Conservation (phyloP, 2,888 invertebrate genomes). For the Hypolimnas misippus region DNA sequence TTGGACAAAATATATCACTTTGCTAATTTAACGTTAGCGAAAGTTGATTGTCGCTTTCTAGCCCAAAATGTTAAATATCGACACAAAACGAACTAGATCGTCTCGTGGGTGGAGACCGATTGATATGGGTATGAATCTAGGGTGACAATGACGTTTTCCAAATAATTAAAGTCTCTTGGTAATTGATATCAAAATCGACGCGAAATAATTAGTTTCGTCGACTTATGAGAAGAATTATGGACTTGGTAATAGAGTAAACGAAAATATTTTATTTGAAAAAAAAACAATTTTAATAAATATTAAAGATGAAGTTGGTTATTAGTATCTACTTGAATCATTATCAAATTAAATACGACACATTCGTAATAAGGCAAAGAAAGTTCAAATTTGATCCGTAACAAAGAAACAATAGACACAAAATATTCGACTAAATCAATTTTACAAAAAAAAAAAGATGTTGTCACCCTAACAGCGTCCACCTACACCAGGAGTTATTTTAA, state of each 20-base stretch:
- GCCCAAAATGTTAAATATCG: conserved; percentile 52
- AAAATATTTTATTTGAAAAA: too few relatives aligned
- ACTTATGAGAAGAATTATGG: too few relatives aligned
- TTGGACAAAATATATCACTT: conserved; percentile 38
- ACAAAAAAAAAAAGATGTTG: neutral
- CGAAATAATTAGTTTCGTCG: too few relatives aligned
- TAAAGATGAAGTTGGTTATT: too few relatives aligned
- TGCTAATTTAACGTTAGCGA: conserved; percentile 52
- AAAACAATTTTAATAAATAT: too few relatives aligned
- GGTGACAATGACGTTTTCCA: neutral
- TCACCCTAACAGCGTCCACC: conserved; percentile 16
- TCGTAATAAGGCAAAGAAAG: too few relatives aligned
- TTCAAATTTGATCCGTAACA: too few relatives aligned
- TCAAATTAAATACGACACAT: too few relatives aligned
- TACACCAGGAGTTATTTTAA: conserved; percentile 22
- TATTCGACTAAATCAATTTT: neutral
- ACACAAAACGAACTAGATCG: conserved; percentile 24
- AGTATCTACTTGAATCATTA: too few relatives aligned
- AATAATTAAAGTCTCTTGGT: neutral
- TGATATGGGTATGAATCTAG: neutral
- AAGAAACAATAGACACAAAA: neutral
- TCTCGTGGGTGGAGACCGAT: conserved; percentile 13
- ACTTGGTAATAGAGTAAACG: too few relatives aligned
- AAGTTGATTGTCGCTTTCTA: conserved; percentile 70
- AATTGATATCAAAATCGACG: too few relatives aligned